Evolutionary conservation across 2,113 vertebrate genomes (phyloP).

Genomic region (Microcebus ravelobensis): DNA sequence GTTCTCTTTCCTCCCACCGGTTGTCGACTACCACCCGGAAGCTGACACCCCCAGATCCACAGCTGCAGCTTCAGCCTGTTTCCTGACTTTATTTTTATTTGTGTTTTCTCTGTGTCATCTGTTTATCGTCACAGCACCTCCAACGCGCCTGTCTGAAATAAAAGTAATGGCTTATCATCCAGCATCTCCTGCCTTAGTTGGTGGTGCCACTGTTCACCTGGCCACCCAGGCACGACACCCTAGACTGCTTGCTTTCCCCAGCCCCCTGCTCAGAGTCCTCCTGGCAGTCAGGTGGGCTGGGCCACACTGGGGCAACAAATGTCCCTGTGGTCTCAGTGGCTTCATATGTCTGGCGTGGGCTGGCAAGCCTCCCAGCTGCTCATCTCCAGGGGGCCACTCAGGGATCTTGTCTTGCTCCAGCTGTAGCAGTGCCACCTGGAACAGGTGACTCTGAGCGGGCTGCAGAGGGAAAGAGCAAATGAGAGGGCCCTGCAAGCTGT

Average conservation of each 20-base stretch:
- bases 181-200: neutral
- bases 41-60: neutral
- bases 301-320: no score
- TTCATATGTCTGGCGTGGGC: fast-evolving
- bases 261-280: neutral
- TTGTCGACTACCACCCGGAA: neutral
- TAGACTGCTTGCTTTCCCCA: neutral
- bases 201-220: fast-evolving
- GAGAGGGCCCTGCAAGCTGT: no score
- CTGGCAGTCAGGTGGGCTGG: no score
- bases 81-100: neutral
- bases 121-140: neutral
- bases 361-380: neutral
- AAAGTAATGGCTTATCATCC: fast-evolving
- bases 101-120: neutral
- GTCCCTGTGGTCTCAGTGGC: neutral
- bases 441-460: neutral
- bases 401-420: neutral
- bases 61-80: neutral
- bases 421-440: fast-evolving
- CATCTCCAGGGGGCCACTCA: neutral
- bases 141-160: neutral
- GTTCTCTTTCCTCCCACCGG: neutral
- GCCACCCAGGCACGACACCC: fast-evolving
- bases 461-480: no score